phyloP scores from a whole-genome alignment of 1,140 invertebrate genomes.

The Dendrolimus punctatus region DNA sequence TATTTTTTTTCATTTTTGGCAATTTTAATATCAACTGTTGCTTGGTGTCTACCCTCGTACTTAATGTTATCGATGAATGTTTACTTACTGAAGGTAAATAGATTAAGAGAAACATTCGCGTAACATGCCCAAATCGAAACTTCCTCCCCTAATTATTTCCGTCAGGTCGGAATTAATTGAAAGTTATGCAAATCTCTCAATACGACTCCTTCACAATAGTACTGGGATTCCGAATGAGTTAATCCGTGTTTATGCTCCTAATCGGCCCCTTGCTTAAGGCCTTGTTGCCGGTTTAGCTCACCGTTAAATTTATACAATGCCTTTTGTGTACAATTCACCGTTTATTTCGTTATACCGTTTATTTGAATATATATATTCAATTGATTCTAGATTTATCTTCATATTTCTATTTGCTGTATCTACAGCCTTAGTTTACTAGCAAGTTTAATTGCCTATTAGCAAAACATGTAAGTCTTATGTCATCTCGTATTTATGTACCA shows the following conservation, averaged over 20 bases:
- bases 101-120: neutral
- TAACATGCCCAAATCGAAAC: constrained; percentile 30
- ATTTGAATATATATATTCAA: constrained; percentile 14
- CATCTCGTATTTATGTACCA: neutral
- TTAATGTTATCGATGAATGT: too few species aligned
- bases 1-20: too few species aligned
- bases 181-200: constrained; percentile 71
- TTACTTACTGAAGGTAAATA: neutral
- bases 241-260: constrained; percentile 70
- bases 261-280: constrained; percentile 60
- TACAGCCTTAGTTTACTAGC: too few species aligned
- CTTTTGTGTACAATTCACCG: constrained; percentile 46
- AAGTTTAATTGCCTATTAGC: constrained; percentile 10
- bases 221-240: constrained; percentile 69
- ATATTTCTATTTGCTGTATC: too few species aligned
- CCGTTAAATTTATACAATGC: constrained; percentile 64
- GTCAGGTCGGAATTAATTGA: constrained; percentile 66
- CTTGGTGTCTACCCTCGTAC: too few species aligned
- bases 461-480: neutral
- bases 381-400: too few species aligned
- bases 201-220: constrained; percentile 68
- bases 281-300: constrained; percentile 58
- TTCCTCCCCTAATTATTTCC: constrained; percentile 55
- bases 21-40: too few species aligned
- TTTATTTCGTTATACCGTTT: constrained; percentile 38